Evolutionary conservation across 2,113 vertebrate species (phyloP).

Genomic region (Scophthalmus maximus): DNA sequence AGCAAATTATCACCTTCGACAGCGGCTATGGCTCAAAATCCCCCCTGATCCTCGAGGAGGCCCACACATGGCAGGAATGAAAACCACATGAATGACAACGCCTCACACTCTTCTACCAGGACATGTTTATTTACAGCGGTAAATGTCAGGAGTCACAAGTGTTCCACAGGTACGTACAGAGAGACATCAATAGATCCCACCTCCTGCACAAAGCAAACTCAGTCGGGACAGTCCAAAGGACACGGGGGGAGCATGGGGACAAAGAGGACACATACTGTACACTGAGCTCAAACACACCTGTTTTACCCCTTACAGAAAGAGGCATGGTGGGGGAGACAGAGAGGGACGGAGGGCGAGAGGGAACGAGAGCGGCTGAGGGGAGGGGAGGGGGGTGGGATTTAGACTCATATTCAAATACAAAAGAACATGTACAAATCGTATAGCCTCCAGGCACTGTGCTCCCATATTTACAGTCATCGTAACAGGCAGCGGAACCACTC

Average conservation of each 20-base stretch:
- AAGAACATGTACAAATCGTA: slow-evolving; percentile 80
- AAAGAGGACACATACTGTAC: slow-evolving; percentile 76
- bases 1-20: neutral
- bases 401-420: slow-evolving; percentile 78
- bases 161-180: slow-evolving; percentile 83
- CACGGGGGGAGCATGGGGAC: slow-evolving; percentile 54
- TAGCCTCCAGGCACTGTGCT: slow-evolving; percentile 77
- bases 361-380: neutral
- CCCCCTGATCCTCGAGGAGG: neutral
- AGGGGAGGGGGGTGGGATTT: neutral
- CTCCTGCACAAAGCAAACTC: slow-evolving; percentile 76
- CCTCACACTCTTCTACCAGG: slow-evolving; percentile 78
- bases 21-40: neutral
- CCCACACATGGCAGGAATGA: neutral
- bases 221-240: slow-evolving; percentile 66
- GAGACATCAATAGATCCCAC: slow-evolving; percentile 81
- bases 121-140: slow-evolving; percentile 87
- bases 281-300: slow-evolving; percentile 78
- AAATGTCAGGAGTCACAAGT: slow-evolving; percentile 83
- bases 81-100: slow-evolving; percentile 21
- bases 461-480: slow-evolving; percentile 73
- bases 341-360: neutral
- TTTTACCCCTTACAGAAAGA: slow-evolving; percentile 56
- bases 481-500: slow-evolving; percentile 61
- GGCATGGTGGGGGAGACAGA: slow-evolving; percentile 42